phyloP scores from a whole-genome alignment of 2,797 vertebrate species.

The Cyprinodon diabolis region DNA sequence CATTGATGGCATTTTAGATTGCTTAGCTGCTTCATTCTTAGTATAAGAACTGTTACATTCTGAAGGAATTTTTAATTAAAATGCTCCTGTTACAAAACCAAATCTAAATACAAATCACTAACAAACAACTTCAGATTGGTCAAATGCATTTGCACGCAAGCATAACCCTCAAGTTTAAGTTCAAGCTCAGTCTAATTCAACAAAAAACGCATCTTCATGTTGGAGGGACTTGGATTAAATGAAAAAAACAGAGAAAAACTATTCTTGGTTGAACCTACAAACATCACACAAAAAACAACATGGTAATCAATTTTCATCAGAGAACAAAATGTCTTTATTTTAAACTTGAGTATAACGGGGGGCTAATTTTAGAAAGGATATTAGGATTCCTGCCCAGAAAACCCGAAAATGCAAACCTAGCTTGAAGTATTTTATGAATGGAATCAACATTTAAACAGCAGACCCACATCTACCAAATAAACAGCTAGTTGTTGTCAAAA shows the following conservation, averaged over 20 bases:
- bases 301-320: too few species aligned
- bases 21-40: not conserved
- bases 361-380: not conserved
- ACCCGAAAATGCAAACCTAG: not conserved
- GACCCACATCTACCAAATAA: not conserved
- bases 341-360: not conserved
- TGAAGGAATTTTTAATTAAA: not conserved
- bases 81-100: not conserved
- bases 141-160: not conserved
- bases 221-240: not conserved
- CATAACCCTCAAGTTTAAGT: not conserved
- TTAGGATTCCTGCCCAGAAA: not conserved
- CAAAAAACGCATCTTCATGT: not conserved
- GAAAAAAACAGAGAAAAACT: not conserved
- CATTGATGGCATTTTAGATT: not conserved
- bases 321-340: too few species aligned
- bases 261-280: not conserved
- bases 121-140: not conserved
- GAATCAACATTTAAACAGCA: not conserved
- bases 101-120: not conserved
- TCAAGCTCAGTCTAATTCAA: not conserved
- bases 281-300: not conserved
- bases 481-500: slow-evolving; percentile 2
- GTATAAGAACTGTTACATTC: not conserved
- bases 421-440: not conserved